These are phyloP conservation scores for Scolopax bukidnonensis DNA, from an alignment of 2,797 vertebrate genomes.

Conservation along the genomic window DNA sequence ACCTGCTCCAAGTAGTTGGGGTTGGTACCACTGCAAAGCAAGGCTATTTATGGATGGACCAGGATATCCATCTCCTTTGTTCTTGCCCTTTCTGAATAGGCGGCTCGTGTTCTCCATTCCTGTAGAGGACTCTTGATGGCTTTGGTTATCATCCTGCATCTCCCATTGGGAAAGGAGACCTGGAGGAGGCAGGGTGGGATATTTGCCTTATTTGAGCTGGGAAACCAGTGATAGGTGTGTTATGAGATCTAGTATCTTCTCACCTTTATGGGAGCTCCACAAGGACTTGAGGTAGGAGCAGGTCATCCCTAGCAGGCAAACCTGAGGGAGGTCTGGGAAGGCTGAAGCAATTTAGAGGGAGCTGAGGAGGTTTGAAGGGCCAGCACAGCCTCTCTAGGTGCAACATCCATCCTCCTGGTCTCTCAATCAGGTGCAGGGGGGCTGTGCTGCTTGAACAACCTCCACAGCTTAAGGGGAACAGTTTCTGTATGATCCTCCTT, in stretches of 20 bases:
- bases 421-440: not conserved
- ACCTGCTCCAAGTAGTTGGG: not conserved
- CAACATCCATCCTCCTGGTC: not conserved
- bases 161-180: not conserved
- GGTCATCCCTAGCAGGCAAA: not conserved
- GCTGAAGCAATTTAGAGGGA: not conserved
- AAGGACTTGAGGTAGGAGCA: not conserved
- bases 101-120: accelerated
- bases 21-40: not conserved
- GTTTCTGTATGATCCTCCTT: not conserved
- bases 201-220: not conserved
- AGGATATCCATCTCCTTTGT: not conserved
- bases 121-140: not conserved
- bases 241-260: not conserved
- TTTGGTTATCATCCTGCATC: not conserved
- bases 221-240: not conserved
- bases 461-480: not conserved
- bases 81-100: not conserved
- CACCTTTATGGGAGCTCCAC: not conserved
- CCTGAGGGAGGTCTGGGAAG: not conserved
- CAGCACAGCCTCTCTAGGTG: not conserved
- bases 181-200: not conserved
- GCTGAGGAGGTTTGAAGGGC: not conserved
- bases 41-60: not conserved
- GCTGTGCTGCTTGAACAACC: not conserved